Conservation (phyloP, 2,888 invertebrate species). For the Polyploca ridens region DNA sequence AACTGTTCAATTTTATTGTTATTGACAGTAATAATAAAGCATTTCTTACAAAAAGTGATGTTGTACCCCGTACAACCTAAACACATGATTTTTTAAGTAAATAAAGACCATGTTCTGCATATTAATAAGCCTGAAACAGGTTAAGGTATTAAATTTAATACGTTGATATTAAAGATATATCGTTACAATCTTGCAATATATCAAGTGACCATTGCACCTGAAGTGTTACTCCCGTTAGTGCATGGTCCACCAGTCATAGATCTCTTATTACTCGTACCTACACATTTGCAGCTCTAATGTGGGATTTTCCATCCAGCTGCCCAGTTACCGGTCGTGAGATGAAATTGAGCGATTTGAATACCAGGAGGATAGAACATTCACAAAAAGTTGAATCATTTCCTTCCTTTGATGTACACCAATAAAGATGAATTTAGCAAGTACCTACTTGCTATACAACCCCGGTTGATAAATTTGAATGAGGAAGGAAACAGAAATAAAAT, state of each 20-base stretch:
- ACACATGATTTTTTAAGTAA: background rate
- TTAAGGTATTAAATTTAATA: slow-evolving; percentile 25
- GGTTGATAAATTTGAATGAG: background rate
- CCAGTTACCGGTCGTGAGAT: background rate
- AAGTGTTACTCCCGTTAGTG: slow-evolving; percentile 75
- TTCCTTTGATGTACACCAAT: too few relatives aligned
- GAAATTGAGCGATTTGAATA: slow-evolving; percentile 11
- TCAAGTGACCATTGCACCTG: slow-evolving; percentile 71
- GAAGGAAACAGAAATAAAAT: background rate
- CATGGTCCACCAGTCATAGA: slow-evolving; percentile 70
- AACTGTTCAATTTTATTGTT: background rate
- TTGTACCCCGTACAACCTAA: background rate
- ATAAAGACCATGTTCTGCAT: background rate
- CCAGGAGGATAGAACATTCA: slow-evolving; percentile 11
- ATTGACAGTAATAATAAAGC: background rate
- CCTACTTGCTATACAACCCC: background rate
- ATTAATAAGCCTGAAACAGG: background rate
- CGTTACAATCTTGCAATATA: slow-evolving; percentile 55
- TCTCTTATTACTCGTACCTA: slow-evolving; percentile 62
- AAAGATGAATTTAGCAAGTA: background rate
- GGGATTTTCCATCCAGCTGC: slow-evolving; percentile 7
- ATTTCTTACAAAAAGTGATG: background rate
- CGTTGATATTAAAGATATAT: slow-evolving; percentile 51
- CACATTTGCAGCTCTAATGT: slow-evolving; percentile 16
- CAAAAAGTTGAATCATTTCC: background rate